A percentile compares a stretch with the other conserved stretches of the same genome.
These are phyloP conservation scores for Neofelis nebulosa DNA, from an alignment of 2,113 vertebrate species.

Conservation along the genomic window DNA sequence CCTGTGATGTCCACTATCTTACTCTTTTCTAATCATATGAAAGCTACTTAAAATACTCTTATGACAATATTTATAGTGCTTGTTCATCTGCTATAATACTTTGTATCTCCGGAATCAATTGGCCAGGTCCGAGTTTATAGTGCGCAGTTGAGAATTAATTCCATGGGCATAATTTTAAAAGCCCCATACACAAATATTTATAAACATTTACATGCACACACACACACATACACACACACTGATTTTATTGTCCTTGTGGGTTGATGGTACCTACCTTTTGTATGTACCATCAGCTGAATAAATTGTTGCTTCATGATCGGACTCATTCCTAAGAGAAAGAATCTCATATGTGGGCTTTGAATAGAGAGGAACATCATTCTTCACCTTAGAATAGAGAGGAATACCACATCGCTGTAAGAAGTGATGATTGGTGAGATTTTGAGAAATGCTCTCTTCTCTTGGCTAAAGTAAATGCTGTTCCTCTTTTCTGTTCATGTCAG, in stretches of 20 bases:
- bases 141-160: not conserved
- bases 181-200: not conserved
- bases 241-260: not conserved
- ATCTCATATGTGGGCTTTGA: not conserved
- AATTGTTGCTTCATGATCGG: not conserved
- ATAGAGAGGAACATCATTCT: not conserved
- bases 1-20: not conserved
- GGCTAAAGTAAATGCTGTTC: not conserved
- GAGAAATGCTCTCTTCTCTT: not conserved
- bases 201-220: not conserved
- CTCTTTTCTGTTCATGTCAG: not conserved
- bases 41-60: not conserved
- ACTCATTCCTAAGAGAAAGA: not conserved
- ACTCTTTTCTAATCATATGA: not conserved
- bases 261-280: not conserved
- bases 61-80: not conserved
- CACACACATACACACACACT: not conserved
- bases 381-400: not conserved
- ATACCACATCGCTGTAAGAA: not conserved
- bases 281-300: not conserved
- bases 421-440: not conserved
- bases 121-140: not conserved
- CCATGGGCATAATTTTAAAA: not conserved
- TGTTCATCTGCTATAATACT: not conserved
- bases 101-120: not conserved